Evolutionary conservation across 2,113 vertebrate genomes (phyloP).

Genomic region (Scomber japonicus): DNA sequence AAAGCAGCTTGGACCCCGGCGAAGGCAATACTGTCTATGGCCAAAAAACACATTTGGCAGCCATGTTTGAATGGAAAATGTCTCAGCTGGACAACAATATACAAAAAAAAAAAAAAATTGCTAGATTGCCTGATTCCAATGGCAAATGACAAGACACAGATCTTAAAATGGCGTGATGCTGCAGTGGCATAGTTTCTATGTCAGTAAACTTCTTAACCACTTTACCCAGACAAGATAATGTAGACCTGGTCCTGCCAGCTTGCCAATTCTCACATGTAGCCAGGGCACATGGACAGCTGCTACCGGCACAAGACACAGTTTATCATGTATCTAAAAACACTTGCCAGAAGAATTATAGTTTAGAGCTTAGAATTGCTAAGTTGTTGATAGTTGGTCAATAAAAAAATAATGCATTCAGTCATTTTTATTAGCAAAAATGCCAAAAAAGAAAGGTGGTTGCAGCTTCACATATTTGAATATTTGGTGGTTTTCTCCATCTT

Average conservation of each 20-base stretch:
- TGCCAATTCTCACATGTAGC: constrained; percentile 27
- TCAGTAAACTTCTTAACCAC: constrained; percentile 31
- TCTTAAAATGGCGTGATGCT: neutral
- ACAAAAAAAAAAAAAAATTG: neutral
- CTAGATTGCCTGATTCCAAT: neutral
- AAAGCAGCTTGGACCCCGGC: neutral
- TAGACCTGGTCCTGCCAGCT: constrained; percentile 22
- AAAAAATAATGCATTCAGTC: too few species aligned
- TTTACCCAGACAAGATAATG: constrained; percentile 37
- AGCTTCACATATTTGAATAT: neutral
- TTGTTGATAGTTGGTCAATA: neutral
- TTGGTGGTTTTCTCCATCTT: neutral
- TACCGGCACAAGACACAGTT: neutral
- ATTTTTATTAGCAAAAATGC: too few species aligned
- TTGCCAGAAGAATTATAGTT: neutral
- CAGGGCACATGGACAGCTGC: constrained; percentile 22
- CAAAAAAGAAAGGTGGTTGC: neutral
- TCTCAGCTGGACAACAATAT: neutral
- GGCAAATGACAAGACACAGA: neutral
- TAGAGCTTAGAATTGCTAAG: neutral
- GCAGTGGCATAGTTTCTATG: constrained; percentile 1
- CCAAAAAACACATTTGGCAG: neutral
- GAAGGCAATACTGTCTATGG: neutral
- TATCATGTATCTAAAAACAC: neutral
- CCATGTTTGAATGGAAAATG: neutral